Evolutionary conservation across 2,797 vertebrate species (phyloP).

Genomic region (Syngnathus rostellatus): DNA sequence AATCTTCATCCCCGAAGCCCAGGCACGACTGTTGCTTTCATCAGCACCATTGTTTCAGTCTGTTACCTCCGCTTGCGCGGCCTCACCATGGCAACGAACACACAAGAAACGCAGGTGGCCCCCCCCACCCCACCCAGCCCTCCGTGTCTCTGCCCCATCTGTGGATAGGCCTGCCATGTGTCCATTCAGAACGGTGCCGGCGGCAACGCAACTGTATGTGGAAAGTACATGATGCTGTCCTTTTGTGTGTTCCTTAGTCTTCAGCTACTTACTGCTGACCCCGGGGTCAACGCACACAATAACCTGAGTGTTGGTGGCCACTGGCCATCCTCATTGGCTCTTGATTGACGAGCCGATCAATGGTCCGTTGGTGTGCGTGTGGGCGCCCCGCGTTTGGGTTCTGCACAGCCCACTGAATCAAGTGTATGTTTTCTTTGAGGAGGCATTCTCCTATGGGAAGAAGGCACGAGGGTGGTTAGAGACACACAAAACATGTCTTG

Average conservation of each 20-base stretch:
- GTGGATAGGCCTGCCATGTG: conserved; percentile 74
- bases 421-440: conserved; percentile 45
- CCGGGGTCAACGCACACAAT: conserved; percentile 65
- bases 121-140: conserved; percentile 11
- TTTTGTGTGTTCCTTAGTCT: conserved; percentile 53
- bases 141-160: conserved; percentile 65
- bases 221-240: conserved; percentile 62
- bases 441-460: conserved; percentile 40
- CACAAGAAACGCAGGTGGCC: conserved; percentile 6
- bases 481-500: conserved; percentile 57
- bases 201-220: conserved; percentile 61
- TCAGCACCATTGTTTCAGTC: conserved; percentile 67
- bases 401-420: conserved; percentile 34
- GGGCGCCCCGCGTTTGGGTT: conserved; percentile 37
- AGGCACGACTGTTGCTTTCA: conserved; percentile 62
- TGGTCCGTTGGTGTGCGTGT: conserved; percentile 32
- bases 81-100: conserved; percentile 60
- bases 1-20: conserved; percentile 59
- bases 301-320: conserved; percentile 68
- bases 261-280: conserved; percentile 64
- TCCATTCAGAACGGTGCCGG: conserved; percentile 55
- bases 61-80: conserved; percentile 64
- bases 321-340: conserved; percentile 60
- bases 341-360: conserved; percentile 69
- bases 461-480: conserved; percentile 54